These are phyloP conservation scores for Pseudomyrmex flavicornis DNA, from an alignment of 1,140 invertebrate species.

Conservation along the genomic window DNA sequence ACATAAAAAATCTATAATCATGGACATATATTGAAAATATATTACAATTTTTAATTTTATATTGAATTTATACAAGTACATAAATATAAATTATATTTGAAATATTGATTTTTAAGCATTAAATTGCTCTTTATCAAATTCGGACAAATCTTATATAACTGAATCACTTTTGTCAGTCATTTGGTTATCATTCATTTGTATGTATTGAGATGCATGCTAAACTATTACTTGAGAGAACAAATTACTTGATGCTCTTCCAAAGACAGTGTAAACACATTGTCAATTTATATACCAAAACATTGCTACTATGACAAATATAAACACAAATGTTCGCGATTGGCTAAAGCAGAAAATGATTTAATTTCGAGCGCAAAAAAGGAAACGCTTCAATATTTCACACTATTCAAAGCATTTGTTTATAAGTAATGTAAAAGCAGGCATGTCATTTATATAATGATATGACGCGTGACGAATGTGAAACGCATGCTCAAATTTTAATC, in stretches of 20 bases:
- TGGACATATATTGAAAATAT: background rate
- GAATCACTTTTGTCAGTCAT: background rate
- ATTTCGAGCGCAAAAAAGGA: background rate
- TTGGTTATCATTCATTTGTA: background rate
- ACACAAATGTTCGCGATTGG: constrained; percentile 47
- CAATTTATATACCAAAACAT: constrained; percentile 57
- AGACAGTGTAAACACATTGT: constrained; percentile 49
- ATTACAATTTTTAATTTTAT: background rate
- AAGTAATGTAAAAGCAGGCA: background rate
- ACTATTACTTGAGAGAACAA: background rate
- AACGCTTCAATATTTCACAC: background rate
- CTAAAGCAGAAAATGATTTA: constrained; percentile 3
- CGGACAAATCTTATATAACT: background rate
- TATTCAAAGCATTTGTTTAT: constrained; percentile 21
- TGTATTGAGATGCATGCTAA: background rate
- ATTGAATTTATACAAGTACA: constrained; percentile 7
- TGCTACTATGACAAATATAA: constrained; percentile 23
- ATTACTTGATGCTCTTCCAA: constrained; percentile 42
- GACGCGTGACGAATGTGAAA: background rate
- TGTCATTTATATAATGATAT: background rate
- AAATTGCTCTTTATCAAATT: constrained; percentile 6
- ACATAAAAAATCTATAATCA: no score
- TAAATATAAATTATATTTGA: background rate
- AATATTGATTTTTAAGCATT: background rate
- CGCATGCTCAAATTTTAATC: constrained; percentile 32